phyloP scores from a whole-genome alignment of 2,113 vertebrate genomes.

The Bettongia penicillata region DNA sequence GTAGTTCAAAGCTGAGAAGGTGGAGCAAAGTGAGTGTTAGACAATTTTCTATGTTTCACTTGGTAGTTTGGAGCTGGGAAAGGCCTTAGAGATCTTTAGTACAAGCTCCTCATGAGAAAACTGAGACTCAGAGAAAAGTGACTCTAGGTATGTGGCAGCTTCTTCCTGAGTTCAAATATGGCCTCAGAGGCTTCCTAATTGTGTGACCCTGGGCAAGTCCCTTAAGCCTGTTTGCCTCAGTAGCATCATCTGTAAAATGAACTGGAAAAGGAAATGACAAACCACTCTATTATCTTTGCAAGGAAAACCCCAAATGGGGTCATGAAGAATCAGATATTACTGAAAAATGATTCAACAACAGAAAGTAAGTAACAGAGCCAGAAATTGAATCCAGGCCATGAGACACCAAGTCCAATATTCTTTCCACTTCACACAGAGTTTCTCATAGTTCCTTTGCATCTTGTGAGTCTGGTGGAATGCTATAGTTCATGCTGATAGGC shows the following conservation, averaged over 20 bases:
- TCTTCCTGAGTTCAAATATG: too few species aligned
- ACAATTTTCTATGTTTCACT: constrained; percentile 53
- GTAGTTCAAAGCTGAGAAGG: neutral
- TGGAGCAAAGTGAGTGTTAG: neutral
- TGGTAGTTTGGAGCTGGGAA: neutral
- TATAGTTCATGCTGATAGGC: neutral
- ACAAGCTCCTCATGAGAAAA: neutral
- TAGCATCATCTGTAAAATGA: neutral
- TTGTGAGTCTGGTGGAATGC: neutral
- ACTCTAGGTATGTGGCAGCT: neutral
- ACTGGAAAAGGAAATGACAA: neutral
- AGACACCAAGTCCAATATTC: neutral
- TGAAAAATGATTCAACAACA: neutral
- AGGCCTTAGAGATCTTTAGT: neutral
- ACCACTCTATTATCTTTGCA: neutral
- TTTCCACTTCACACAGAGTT: neutral
- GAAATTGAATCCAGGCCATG: neutral
- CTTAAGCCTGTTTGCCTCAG: neutral
- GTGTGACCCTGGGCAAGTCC: neutral
- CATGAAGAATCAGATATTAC: too few species aligned
- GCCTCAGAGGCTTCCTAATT: too few species aligned
- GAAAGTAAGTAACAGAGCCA: neutral
- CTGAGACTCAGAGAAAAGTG: neutral
- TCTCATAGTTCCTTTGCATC: neutral
- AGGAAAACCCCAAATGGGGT: neutral